Percentiles rank a stretch among this genome's conserved stretches.
These are phyloP conservation scores for Haliaeetus leucogaster DNA, from an alignment of 2,113 vertebrate genomes.

Conservation along the genomic window DNA sequence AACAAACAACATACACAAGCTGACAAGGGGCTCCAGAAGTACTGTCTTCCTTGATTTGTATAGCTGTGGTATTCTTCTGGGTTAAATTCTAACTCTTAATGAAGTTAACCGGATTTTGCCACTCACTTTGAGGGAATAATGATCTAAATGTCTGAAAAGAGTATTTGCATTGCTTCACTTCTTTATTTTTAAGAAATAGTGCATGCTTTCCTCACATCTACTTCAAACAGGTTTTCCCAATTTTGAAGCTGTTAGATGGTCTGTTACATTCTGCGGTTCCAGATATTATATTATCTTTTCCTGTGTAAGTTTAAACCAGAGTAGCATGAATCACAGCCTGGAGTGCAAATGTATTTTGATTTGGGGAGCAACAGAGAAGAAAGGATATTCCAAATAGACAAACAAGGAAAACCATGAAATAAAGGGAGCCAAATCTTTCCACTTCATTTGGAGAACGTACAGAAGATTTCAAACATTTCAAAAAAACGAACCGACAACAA, in stretches of 20 bases:
- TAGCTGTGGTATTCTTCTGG: background rate
- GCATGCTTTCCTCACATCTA: background rate
- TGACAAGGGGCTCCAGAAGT: background rate
- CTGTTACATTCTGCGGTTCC: background rate
- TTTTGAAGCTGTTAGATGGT: background rate
- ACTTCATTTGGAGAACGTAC: background rate
- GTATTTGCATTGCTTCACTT: background rate
- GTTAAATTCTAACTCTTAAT: background rate
- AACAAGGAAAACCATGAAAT: background rate
- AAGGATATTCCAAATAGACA: background rate
- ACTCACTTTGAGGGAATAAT: background rate
- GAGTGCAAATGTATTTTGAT: background rate
- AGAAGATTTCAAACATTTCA: background rate
- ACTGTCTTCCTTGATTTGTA: background rate
- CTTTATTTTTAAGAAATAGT: background rate
- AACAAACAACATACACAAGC: background rate
- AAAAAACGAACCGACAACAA: background rate
- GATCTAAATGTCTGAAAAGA: background rate
- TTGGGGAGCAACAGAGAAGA: background rate
- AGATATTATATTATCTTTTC: background rate
- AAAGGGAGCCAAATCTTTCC: background rate
- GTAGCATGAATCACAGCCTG: background rate
- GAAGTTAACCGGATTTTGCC: background rate
- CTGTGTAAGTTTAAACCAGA: background rate
- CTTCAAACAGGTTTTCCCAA: background rate